Base-by-base conservation (phyloP, 2,888 invertebrate genomes). In the Erebia ligea region DNA sequence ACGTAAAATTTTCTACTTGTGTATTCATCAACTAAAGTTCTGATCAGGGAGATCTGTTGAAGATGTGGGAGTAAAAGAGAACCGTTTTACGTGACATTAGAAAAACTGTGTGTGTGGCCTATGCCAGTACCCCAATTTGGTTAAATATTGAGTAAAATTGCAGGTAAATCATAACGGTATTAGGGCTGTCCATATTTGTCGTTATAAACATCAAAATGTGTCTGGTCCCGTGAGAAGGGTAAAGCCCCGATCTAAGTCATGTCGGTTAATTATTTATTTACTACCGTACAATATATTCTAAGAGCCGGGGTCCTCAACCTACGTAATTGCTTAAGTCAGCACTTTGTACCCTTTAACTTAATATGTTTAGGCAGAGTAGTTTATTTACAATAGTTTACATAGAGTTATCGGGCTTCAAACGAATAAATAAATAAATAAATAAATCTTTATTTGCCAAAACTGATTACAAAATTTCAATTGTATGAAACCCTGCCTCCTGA, bases 251-350 rank as follows among this genome's bases (percentile, higher is more conserved):
- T 68, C 61, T 62, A 61, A 65, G 70, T 58, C 54, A 56, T 57
- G 68, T 75, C 59, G 65, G 72, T 74, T 73, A 75, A 74, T 74
- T 73, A 74, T 74, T 75, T 34, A 70, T 73, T 62, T 74, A 69
- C 69, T 58, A 67, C 48, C 58, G 25, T 48, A 67, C 67, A 67
- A 67, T 67, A 58, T 67, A 67, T 67, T 58, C 67, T 21, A 67
- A 67, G 67, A 48, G 66, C 65, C 56, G 42, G 45, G 67, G 67
- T 67, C 67, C 45, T 67, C 67, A 57, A 25, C 67, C 48, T 48
- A 25, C 67, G 67, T 67, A 67, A 67, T 67, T 67, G 67, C 67
- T 67, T 67, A 67, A 67, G 67, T 58, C 67, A 19, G 67, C 58
- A 58, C 66, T 66, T 21, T 48, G 67, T 67, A 67, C 58, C 67